Evolutionary conservation across 2,888 invertebrate species (phyloP), one percentile per base, ranked within the genome.

Genomic region (Pycnomerus fuliginosus): DNA sequence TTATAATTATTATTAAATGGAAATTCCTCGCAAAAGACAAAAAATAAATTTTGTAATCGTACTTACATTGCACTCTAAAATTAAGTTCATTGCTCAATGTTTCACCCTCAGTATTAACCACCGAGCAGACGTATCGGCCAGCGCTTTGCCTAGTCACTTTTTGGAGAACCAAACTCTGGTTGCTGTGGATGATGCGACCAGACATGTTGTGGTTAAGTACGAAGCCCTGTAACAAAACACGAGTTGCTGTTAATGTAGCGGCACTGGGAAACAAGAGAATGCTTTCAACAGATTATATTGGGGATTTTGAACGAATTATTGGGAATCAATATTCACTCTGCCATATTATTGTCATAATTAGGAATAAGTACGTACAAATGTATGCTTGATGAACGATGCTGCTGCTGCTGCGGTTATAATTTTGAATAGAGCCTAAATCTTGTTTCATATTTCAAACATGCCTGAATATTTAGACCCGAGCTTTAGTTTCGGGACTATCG

Each of bases 161-260:
- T 74, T 93, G 93, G 65, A 93, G 80, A 50, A 93, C 93, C 56
- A 93, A 78, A 69, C 91, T 91, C 75, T 93, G 91, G 78, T 92
- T 92, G 72, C 90, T 90, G 71, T 90, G 85, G 68, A 93, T 90
- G 61, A 93, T 86, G 52, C 91, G 82, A 38, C 90, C 89, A 30
- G 89, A 85, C 61, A 87, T 85, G 74, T 93, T 92, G 76, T 92
- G 90, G 59, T 84, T 86, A 61, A 93, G 74, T 50, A 85, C 76
- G 36, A 83, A 78, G 50, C 86, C 88, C 91, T 91, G 78, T 16
- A 76, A 78, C 54, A 62, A 61, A 54, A 59, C 27, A 52, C 25
- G 41, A 29, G 23, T 33, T 30, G 41, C 34, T 42, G 22, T 38
- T 43, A 43, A 50, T 42, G 44, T 41, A 28, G 24, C 34, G 30